Evolutionary conservation across 2,113 vertebrate genomes (phyloP).

Genomic region (Serilophus lunatus): DNA sequence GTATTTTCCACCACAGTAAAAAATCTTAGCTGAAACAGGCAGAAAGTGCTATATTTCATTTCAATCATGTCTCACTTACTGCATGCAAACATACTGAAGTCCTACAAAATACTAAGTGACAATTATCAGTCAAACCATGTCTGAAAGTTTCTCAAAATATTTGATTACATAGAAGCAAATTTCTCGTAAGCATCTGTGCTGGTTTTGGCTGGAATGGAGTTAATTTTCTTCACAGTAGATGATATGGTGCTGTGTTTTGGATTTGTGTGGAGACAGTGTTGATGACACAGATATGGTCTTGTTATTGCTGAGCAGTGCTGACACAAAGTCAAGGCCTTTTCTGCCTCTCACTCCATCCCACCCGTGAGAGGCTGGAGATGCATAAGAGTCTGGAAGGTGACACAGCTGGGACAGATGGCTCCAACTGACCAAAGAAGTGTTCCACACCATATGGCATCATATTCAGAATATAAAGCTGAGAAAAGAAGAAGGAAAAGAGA

Average conservation of each 20-base stretch:
- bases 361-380: fast-evolving
- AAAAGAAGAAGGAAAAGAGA: background rate
- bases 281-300: background rate
- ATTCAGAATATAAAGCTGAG: background rate
- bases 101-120: background rate
- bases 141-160: background rate
- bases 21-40: background rate
- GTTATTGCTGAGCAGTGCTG: background rate
- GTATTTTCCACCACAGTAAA: background rate
- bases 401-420: background rate
- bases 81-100: fast-evolving
- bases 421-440: background rate
- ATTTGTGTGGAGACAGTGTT: background rate
- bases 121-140: background rate
- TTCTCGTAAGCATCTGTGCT: background rate
- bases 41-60: background rate
- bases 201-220: background rate
- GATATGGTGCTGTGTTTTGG: background rate
- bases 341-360: background rate
- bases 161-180: background rate
- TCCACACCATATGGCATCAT: too few species aligned
- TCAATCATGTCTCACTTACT: background rate
- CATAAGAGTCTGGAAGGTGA: background rate
- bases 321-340: background rate
- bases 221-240: background rate